These are phyloP conservation scores for Channa argus DNA, from an alignment of 2,113 vertebrate species.

Conservation along the genomic window DNA sequence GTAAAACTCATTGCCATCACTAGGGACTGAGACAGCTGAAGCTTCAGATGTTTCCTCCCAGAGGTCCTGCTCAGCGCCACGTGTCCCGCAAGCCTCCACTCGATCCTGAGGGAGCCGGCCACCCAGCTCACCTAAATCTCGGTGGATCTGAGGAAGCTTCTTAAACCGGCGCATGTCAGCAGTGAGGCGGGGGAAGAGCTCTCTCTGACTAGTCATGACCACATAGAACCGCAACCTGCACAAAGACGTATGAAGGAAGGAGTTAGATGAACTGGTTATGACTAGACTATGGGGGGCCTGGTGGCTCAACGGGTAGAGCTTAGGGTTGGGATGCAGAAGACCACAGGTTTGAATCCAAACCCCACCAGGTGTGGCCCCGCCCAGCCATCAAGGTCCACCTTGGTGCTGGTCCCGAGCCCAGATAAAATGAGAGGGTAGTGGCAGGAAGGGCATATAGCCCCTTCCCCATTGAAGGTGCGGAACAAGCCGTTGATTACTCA, in stretches of 20 bases:
- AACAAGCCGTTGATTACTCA: too few species aligned
- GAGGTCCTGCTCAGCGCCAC: slow-evolving; percentile 75
- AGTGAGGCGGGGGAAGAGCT: slow-evolving; percentile 95
- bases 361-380: too few species aligned
- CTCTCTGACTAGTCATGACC: slow-evolving; percentile 97
- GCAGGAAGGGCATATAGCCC: too few species aligned
- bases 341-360: too few species aligned
- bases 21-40: slow-evolving; percentile 27
- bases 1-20: slow-evolving; percentile 81
- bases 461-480: too few species aligned
- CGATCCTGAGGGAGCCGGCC: slow-evolving; percentile 61
- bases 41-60: slow-evolving; percentile 82
- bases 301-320: too few species aligned
- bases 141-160: slow-evolving; percentile 90
- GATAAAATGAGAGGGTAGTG: too few species aligned
- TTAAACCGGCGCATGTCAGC: slow-evolving; percentile 94
- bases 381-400: too few species aligned
- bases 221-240: slow-evolving; percentile 92
- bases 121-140: slow-evolving; percentile 83
- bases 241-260: neutral
- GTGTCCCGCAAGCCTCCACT: slow-evolving; percentile 43
- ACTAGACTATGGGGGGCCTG: too few species aligned
- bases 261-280: neutral
- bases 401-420: too few species aligned
- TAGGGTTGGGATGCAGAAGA: too few species aligned